Base-by-base conservation (phyloP, 2,888 invertebrate genomes). In the Steromphala cineraria region DNA sequence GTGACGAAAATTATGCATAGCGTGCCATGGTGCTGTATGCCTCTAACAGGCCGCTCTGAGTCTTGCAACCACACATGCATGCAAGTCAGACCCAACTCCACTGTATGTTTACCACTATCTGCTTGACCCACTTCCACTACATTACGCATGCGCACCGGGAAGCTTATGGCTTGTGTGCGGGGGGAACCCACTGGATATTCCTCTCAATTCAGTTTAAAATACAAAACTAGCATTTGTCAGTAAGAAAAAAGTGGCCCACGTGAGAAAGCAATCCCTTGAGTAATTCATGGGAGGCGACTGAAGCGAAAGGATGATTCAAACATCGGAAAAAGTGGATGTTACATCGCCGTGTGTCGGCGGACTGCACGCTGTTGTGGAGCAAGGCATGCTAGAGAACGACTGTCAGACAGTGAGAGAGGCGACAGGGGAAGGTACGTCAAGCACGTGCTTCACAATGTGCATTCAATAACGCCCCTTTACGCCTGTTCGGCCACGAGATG, bases 271-370 rank as follows among this genome's bases (percentile, higher is more conserved):
- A 15, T 62, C 15, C 62, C 62, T 28, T 2, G 62, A 62, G 28
- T 62, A 28, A 28, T 28, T 28, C 28, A 62, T 62, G 62, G 62
- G 62, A 62, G 62, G 21, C 28, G 62, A 62, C 62, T 62, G 62
- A 62, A 10, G 28, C 15, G 28, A 62, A 55, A 84, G 81, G 83
- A 86, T 86, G 86, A 86, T 86, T 81, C 86, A 86, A 80, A 84
- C 84, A 71, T 83, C 86, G 67, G 85, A 84, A 83, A 84, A 86
- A 77, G 67, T 81, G 40, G 86, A 84, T 62, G 53, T 82, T 21
- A 77, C 80, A 28, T 78, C 79, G 55, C 71, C 76, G 36, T 56
- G 83, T 52, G 82, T 82, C 19, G 83, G 82, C 81, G 83, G 80
- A 62, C n/a, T n/a, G n/a, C 82, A 83, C 55, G 83, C 82, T n/a